Evolutionary conservation across 1,140 invertebrate genomes (phyloP).

Genomic region (Zeugodacus cucurbitae): DNA sequence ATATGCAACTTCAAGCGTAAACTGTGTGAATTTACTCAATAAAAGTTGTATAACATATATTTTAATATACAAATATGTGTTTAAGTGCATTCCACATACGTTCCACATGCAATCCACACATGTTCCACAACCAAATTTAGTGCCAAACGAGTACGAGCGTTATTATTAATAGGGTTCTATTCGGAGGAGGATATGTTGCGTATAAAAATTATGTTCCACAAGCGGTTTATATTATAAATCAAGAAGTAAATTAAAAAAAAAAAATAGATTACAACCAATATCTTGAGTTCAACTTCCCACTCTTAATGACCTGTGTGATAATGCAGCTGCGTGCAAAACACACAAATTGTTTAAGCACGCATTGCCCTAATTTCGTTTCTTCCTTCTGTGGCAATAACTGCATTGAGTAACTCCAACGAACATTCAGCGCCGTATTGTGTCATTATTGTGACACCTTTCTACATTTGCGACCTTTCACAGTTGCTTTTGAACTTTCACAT

Average conservation of each 20-base stretch:
- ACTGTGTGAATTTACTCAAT: no score
- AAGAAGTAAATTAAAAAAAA: no score
- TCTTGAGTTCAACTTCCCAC: no score
- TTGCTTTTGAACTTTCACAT: background rate
- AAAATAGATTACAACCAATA: background rate
- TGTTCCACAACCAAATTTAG: background rate
- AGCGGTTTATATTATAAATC: no score
- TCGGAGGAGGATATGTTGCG: no score
- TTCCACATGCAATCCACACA: background rate
- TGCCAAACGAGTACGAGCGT: no score
- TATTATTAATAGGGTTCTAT: no score
- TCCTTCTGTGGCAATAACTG: background rate
- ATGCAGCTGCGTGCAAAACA: background rate
- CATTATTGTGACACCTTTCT: background rate
- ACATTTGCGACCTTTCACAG: background rate
- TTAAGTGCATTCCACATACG: no score
- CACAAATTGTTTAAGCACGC: background rate
- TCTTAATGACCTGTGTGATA: background rate
- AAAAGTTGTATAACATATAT: background rate
- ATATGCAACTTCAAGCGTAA: no score
- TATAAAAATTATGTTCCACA: background rate
- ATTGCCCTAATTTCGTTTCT: background rate
- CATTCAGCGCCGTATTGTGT: background rate
- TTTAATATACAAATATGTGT: no score
- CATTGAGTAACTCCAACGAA: background rate